phyloP scores from a whole-genome alignment of 2,113 vertebrate species.

The Colius striatus region DNA sequence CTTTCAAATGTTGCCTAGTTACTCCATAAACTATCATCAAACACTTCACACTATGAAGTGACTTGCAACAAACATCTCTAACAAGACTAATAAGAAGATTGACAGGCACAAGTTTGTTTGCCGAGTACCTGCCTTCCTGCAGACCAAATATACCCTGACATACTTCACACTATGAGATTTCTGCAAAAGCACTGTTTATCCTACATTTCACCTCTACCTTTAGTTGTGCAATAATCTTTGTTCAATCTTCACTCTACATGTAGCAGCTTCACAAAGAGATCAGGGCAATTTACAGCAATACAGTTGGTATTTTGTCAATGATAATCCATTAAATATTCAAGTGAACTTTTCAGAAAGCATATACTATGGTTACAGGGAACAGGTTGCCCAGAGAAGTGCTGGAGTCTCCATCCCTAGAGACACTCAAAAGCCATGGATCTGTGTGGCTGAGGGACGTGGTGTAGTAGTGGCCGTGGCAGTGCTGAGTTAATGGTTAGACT shows the following conservation, averaged over 20 bases:
- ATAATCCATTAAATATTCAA: background rate
- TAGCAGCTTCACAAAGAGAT: background rate
- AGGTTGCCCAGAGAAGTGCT: too few species aligned
- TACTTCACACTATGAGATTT: background rate
- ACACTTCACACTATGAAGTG: background rate
- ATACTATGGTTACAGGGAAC: too few species aligned
- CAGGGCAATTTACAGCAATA: background rate
- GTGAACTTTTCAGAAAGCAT: background rate
- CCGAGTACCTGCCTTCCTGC: background rate
- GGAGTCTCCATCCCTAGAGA: too few species aligned
- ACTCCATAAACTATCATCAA: constrained; percentile 35
- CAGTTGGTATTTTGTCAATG: background rate
- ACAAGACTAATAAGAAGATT: background rate
- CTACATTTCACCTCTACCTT: background rate
- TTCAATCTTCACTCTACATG: fast-evolving
- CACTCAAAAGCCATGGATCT: too few species aligned
- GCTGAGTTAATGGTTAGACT: too few species aligned
- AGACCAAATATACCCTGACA: background rate
- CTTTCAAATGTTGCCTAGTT: constrained; percentile 56
- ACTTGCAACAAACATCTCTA: background rate
- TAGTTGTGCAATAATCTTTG: background rate
- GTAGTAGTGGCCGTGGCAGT: too few species aligned
- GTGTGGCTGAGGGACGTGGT: too few species aligned
- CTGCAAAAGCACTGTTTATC: background rate
- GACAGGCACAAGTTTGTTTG: constrained; percentile 62